Evolutionary conservation across 92 coral and sea anemone genomes (phyloP).

Genomic region (Epizoanthus ramosus): DNA sequence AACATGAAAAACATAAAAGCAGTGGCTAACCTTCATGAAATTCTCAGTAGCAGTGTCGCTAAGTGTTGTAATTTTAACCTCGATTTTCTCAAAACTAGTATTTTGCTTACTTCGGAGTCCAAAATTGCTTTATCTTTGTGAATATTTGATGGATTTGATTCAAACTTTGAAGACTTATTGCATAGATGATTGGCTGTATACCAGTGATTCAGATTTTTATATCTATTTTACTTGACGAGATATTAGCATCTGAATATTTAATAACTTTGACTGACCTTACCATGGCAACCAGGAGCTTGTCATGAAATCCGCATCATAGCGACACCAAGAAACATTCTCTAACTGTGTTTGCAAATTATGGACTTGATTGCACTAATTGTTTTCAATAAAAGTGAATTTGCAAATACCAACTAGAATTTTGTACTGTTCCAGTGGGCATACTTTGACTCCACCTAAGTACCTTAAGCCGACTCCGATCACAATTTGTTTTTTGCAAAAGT

Average conservation of each 20-base stretch:
- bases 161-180: background rate
- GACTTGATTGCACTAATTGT: background rate
- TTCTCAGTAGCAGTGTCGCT: background rate
- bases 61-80: conserved; percentile 10
- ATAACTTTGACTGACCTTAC: background rate
- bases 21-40: background rate
- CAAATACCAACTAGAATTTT: background rate
- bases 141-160: background rate
- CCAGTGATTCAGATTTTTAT: background rate
- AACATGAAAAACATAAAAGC: background rate
- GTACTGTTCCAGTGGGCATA: background rate
- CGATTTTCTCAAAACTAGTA: conserved; percentile 8
- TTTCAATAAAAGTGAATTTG: background rate
- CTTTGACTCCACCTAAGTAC: background rate
- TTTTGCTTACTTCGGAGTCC: background rate
- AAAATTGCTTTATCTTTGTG: background rate
- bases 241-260: too few relatives aligned
- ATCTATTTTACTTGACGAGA: background rate
- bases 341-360: background rate
- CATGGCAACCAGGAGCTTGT: background rate
- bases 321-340: background rate
- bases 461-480: too few relatives aligned
- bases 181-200: background rate
- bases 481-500: too few relatives aligned
- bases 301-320: background rate